Conservation (phyloP, 2,888 invertebrate genomes). For the Thymelicus lineola region DNA sequence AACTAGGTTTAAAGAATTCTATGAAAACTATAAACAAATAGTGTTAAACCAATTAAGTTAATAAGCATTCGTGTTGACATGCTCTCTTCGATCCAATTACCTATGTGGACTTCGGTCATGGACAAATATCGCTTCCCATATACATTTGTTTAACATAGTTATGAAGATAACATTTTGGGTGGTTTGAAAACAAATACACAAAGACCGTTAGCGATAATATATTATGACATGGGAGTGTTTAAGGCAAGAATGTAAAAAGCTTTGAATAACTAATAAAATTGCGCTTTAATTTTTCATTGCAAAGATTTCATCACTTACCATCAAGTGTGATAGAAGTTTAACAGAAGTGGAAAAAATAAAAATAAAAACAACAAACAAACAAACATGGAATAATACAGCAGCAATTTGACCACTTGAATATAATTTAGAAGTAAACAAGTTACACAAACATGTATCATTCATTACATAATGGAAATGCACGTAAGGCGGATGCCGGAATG, state of each 20-base stretch:
- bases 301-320: no score
- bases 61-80: neutral
- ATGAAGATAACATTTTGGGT: no score
- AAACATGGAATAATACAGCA: neutral
- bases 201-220: no score
- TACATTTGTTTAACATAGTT: no score
- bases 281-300: no score
- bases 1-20: slow-evolving; percentile 16
- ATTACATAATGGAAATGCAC: slow-evolving; percentile 76
- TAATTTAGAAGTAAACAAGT: slow-evolving; percentile 22
- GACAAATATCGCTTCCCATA: slow-evolving; percentile 3
- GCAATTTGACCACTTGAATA: neutral
- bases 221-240: no score
- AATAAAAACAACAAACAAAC: neutral
- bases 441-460: slow-evolving; percentile 44
- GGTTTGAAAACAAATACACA: no score
- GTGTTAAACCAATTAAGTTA: slow-evolving; percentile 22
- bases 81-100: slow-evolving; percentile 14
- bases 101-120: slow-evolving; percentile 3
- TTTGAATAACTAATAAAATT: no score
- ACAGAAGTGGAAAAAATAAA: neutral
- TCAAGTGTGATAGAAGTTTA: no score
- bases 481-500: slow-evolving; percentile 78
- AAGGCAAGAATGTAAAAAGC: no score
- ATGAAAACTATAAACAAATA: slow-evolving; percentile 8